Evolutionary conservation across 2,113 vertebrate genomes (phyloP).

Genomic region (Oncorhynchus gorbuscha): DNA sequence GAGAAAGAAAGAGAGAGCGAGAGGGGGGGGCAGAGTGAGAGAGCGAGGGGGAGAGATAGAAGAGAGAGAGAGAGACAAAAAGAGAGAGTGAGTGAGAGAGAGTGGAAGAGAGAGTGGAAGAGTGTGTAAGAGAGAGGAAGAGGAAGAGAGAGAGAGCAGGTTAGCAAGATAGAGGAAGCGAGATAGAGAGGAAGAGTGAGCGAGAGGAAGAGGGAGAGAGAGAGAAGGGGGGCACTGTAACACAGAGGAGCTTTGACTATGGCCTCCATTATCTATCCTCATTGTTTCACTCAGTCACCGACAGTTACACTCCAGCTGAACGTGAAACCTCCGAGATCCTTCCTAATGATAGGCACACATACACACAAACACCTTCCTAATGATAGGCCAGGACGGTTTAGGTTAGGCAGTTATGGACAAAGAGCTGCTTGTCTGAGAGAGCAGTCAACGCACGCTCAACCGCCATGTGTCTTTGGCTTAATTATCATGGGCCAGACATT

Average conservation of each 20-base stretch:
- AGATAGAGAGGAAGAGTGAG: too few relatives aligned
- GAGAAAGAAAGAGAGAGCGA: not conserved
- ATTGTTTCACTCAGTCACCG: conserved; percentile 1
- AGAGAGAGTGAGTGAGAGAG: not conserved
- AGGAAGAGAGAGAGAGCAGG: not conserved
- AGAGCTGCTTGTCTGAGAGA: too few relatives aligned
- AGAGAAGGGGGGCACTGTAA: not conserved
- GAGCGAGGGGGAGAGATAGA: not conserved
- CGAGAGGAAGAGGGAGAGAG: too few relatives aligned
- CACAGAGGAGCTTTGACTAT: not conserved
- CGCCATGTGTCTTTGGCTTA: not conserved
- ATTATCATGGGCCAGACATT: too few relatives aligned
- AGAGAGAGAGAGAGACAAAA: not conserved
- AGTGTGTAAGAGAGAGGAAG: too few relatives aligned
- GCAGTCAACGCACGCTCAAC: too few relatives aligned
- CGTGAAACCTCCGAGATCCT: not conserved
- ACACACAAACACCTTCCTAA: too few relatives aligned
- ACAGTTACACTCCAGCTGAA: not conserved
- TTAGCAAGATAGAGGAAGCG: too few relatives aligned
- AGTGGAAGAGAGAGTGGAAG: not conserved
- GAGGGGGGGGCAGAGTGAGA: too few relatives aligned
- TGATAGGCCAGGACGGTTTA: not conserved
- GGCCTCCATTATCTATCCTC: not conserved
- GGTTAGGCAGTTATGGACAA: too few relatives aligned
- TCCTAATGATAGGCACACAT: not conserved